Evolutionary conservation across 2,888 invertebrate species (phyloP).

Genomic region (Cheilosia vernalis): DNA sequence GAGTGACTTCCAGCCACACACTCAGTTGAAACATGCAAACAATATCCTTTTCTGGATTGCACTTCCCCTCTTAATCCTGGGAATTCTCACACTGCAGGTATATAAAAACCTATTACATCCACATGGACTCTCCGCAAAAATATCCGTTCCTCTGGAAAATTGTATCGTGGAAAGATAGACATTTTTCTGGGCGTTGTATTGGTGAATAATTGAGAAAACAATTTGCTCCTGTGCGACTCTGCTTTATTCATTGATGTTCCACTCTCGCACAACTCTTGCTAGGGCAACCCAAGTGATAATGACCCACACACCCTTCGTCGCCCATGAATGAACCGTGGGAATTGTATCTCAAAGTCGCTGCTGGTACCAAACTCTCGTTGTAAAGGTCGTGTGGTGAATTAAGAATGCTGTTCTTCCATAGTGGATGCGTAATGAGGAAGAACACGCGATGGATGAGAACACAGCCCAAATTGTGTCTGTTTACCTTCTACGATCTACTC

Average conservation of each 20-base stretch:
- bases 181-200: slow-evolving; percentile 69
- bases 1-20: no score
- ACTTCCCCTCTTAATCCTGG: slow-evolving; percentile 57
- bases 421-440: slow-evolving; percentile 42
- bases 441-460: slow-evolving; percentile 18
- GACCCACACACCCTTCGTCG: slow-evolving; percentile 62
- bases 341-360: slow-evolving; percentile 54
- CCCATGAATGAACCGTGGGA: slow-evolving; percentile 70
- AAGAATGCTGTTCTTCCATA: slow-evolving; percentile 17
- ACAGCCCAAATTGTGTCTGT: slow-evolving; percentile 50
- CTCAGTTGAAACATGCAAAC: background rate
- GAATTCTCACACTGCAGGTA: slow-evolving; percentile 69
- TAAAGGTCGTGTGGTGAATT: slow-evolving; percentile 60
- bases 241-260: slow-evolving; percentile 50
- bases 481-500: slow-evolving; percentile 61
- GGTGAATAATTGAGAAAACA: slow-evolving; percentile 50
- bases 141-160: slow-evolving; percentile 31
- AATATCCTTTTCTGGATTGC: slow-evolving; percentile 24
- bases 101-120: slow-evolving; percentile 17
- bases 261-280: slow-evolving; percentile 36
- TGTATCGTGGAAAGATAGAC: slow-evolving; percentile 50
- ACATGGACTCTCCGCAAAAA: slow-evolving; percentile 14
- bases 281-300: slow-evolving; percentile 70
- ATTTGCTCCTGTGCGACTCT: slow-evolving; percentile 3
- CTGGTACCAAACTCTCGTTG: slow-evolving; percentile 30